Percentiles rank a stretch among this genome's conserved stretches.
phyloP scores from a whole-genome alignment of 2,888 invertebrate species.

The Eupeodes latifasciatus region DNA sequence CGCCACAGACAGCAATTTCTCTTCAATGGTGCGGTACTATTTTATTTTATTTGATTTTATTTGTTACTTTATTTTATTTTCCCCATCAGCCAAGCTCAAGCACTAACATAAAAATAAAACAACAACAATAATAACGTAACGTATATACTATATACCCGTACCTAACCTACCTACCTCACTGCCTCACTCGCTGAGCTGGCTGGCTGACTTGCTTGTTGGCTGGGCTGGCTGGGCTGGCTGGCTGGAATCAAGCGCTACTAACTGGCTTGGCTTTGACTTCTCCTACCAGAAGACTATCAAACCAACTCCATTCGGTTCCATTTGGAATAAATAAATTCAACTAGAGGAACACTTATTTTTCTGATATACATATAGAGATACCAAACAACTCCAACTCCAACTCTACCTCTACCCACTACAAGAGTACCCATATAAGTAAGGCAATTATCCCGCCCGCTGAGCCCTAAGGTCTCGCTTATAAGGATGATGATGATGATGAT shows the following conservation, averaged over 20 bases:
- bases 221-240: no score
- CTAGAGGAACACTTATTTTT: constrained; percentile 23
- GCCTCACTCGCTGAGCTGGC: no score
- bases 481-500: constrained; percentile 1
- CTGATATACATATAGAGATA: constrained; percentile 28
- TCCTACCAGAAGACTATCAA: background rate
- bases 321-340: constrained; percentile 37
- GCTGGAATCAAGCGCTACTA: no score
- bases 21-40: constrained; percentile 45
- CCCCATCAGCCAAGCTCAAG: background rate
- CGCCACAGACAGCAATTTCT: constrained; percentile 42
- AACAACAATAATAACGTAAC: no score
- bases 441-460: constrained; percentile 48
- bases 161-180: no score
- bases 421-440: background rate
- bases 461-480: constrained; percentile 22
- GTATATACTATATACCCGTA: no score
- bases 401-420: background rate
- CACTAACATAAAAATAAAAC: no score
- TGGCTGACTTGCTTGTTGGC: no score
- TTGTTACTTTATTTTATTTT: constrained; percentile 10
- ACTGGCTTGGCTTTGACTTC: background rate
- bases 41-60: constrained; percentile 40
- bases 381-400: background rate
- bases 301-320: constrained; percentile 6